Conservation (phyloP, 2,888 invertebrate genomes). For the Myopa testacea region DNA sequence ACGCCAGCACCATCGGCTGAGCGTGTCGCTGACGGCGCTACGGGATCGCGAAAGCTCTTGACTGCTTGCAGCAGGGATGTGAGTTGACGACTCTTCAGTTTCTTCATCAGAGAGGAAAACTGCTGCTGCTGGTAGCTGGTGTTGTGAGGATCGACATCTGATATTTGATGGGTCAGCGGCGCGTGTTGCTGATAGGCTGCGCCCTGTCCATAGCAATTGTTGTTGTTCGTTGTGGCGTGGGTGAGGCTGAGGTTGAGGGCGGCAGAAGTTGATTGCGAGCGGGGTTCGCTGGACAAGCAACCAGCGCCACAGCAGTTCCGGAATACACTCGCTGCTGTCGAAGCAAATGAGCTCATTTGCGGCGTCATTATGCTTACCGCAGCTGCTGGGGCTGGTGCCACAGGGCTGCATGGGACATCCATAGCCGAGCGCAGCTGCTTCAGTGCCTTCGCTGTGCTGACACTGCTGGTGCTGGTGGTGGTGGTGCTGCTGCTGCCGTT, state of each 20-base stretch:
- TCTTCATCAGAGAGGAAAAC: slow-evolving; percentile 61
- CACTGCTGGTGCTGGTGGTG: slow-evolving; percentile 44
- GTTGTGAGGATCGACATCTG: slow-evolving; percentile 35
- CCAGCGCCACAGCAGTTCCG: slow-evolving; percentile 61
- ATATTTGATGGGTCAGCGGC: slow-evolving; percentile 35
- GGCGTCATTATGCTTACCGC: slow-evolving; percentile 24
- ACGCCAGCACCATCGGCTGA: slow-evolving; percentile 41
- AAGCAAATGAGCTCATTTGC: slow-evolving; percentile 48
- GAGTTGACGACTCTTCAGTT: slow-evolving; percentile 62
- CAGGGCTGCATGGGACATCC: slow-evolving; percentile 9
- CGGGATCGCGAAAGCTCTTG: slow-evolving; percentile 58
- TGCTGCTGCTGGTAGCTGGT: slow-evolving; percentile 42
- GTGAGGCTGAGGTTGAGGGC: slow-evolving; percentile 25
- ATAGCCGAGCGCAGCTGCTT: slow-evolving; percentile 34
- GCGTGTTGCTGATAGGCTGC: slow-evolving; percentile 25
- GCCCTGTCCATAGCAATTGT: slow-evolving; percentile 37
- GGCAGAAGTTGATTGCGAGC: slow-evolving; percentile 41
- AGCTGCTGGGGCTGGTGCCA: slow-evolving; percentile 1
- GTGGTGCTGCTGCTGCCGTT: slow-evolving; percentile 43
- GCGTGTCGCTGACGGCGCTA: slow-evolving; percentile 14
- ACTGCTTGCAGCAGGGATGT: slow-evolving; percentile 61
- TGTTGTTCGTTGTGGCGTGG: slow-evolving; percentile 36
- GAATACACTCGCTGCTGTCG: slow-evolving; percentile 58
- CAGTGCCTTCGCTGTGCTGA: slow-evolving; percentile 43
- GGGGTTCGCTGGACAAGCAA: slow-evolving; percentile 54